Percentiles rank a stretch among this genome's conserved stretches.
Evolutionary conservation across 2,113 vertebrate species (phyloP).

Genomic region (Boleophthalmus pectinirostris): DNA sequence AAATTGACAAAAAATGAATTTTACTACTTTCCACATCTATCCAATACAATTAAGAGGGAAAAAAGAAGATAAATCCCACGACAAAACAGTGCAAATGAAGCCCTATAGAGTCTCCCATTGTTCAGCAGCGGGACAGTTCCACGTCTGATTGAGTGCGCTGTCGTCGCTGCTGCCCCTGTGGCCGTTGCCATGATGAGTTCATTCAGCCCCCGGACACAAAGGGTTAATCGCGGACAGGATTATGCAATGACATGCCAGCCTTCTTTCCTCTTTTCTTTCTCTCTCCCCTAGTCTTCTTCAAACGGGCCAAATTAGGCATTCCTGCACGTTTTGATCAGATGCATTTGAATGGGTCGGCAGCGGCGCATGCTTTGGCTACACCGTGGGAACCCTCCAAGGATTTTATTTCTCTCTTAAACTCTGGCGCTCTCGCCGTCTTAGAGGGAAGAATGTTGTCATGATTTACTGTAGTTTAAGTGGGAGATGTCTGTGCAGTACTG

Average conservation of each 20-base stretch:
- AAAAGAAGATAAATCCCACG: not conserved
- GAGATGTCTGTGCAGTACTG: slow-evolving; percentile 27
- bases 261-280: slow-evolving; percentile 19
- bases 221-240: slow-evolving; percentile 72
- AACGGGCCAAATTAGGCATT: slow-evolving; percentile 64
- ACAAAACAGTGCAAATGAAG: slow-evolving; percentile 2
- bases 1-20: too few relatives aligned
- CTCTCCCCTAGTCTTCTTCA: slow-evolving; percentile 26
- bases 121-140: slow-evolving; percentile 32
- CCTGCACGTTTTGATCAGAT: slow-evolving; percentile 65
- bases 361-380: slow-evolving; percentile 46
- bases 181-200: slow-evolving; percentile 63
- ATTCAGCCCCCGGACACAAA: slow-evolving; percentile 65
- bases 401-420: slow-evolving; percentile 37
- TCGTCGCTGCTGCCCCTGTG: slow-evolving; percentile 56
- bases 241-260: slow-evolving; percentile 71
- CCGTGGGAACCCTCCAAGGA: slow-evolving; percentile 48
- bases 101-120: slow-evolving; percentile 29
- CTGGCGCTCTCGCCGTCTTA: slow-evolving; percentile 46
- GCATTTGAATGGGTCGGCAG: slow-evolving; percentile 48
- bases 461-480: slow-evolving; percentile 44
- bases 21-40: not conserved
- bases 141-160: slow-evolving; percentile 43
- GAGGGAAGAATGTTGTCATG: slow-evolving; percentile 13
- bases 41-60: not conserved